These are phyloP conservation scores for Pocota personata DNA, from an alignment of 2,888 invertebrate genomes.

Conservation along the genomic window DNA sequence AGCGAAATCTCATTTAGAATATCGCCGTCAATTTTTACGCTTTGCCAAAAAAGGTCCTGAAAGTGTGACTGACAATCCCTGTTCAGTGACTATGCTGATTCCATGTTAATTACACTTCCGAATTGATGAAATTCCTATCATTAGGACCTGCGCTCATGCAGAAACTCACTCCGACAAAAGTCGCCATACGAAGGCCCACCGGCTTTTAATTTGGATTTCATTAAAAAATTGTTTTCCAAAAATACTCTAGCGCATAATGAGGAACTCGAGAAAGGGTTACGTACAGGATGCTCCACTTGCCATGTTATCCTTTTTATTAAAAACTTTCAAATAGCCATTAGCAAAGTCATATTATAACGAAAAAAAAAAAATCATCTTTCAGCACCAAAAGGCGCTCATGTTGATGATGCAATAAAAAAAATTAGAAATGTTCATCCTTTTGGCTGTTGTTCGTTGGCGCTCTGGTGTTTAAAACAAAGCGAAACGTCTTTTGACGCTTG, in stretches of 20 bases:
- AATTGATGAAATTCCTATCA: slow-evolving; percentile 68
- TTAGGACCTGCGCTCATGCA: slow-evolving; percentile 47
- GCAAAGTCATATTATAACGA: slow-evolving; percentile 64
- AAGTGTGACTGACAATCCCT: slow-evolving; percentile 41
- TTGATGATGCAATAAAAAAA: slow-evolving; percentile 68
- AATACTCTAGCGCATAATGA: slow-evolving; percentile 1
- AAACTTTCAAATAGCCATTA: slow-evolving; percentile 74
- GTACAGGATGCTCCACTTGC: slow-evolving; percentile 19
- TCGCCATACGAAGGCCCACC: slow-evolving; percentile 2
- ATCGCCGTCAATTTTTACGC: slow-evolving; percentile 48
- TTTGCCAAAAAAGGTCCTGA: slow-evolving; percentile 22
- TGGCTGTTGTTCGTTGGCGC: slow-evolving; percentile 24
- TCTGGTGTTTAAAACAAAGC: slow-evolving; percentile 62
- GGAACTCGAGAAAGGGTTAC: not conserved
- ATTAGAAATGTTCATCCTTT: slow-evolving; percentile 54
- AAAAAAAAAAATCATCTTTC: slow-evolving; percentile 52
- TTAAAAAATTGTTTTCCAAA: slow-evolving; percentile 44
- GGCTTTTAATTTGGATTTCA: slow-evolving; percentile 41
- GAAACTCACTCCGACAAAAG: slow-evolving; percentile 39
- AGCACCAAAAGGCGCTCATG: slow-evolving; percentile 72
- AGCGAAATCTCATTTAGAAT: slow-evolving; percentile 33
- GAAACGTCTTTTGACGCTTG: slow-evolving; percentile 2
- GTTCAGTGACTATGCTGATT: slow-evolving; percentile 65
- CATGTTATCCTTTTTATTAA: slow-evolving; percentile 69
- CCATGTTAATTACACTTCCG: slow-evolving; percentile 67